Evolutionary conservation across 1,140 invertebrate genomes (phyloP).

Genomic region (Luehdorfia chinensis): DNA sequence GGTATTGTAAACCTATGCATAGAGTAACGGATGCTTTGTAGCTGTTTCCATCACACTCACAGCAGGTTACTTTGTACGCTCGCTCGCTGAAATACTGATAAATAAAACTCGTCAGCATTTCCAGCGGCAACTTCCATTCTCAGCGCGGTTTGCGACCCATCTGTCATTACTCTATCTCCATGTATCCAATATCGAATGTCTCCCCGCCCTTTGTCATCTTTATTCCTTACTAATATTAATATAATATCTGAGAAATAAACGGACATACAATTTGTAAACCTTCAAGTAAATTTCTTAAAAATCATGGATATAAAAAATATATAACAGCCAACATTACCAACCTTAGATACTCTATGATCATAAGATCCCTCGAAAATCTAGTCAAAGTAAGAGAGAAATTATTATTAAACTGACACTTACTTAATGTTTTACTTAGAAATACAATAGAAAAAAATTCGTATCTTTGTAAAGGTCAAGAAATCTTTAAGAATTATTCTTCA

Average conservation of each 20-base stretch:
- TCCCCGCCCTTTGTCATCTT: slow-evolving; percentile 40
- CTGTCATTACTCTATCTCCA: slow-evolving; percentile 45
- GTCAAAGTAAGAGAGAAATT: no score
- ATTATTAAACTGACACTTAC: no score
- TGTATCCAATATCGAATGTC: slow-evolving; percentile 38
- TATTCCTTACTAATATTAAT: slow-evolving; percentile 34
- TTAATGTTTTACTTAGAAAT: no score
- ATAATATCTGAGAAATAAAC: background rate
- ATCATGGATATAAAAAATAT: no score
- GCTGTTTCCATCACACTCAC: slow-evolving; percentile 44
- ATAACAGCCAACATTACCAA: no score
- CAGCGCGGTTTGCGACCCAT: slow-evolving; percentile 35
- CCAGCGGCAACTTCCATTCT: slow-evolving; percentile 34
- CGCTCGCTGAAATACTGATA: slow-evolving; percentile 53
- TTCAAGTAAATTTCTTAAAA: no score
- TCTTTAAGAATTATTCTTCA: no score
- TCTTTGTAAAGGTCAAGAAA: no score
- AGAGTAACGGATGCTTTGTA: slow-evolving; percentile 19
- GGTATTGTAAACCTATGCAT: background rate
- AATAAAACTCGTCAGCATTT: slow-evolving; percentile 34
- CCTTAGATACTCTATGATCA: no score
- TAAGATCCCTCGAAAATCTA: no score
- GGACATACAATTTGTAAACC: no score
- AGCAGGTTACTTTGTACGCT: slow-evolving; percentile 57
- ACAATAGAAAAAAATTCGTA: no score